These are phyloP conservation scores for Ceryle rudis DNA, from an alignment of 2,797 vertebrate genomes.

Conservation along the genomic window DNA sequence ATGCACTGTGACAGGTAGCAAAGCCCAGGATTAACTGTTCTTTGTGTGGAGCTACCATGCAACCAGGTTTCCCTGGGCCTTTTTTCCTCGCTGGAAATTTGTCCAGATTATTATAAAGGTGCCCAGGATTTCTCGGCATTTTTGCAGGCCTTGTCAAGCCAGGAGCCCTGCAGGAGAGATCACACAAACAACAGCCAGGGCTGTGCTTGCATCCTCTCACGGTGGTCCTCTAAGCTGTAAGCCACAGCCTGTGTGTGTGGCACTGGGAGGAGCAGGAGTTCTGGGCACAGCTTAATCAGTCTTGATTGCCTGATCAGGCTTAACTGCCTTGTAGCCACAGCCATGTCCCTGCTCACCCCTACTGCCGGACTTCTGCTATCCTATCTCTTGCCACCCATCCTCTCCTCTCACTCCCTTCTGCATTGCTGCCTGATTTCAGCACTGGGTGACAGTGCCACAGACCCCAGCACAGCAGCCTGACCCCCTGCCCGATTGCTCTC, in stretches of 20 bases:
- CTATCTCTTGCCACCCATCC: not conserved
- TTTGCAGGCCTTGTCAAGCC: not conserved
- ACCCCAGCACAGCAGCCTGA: not conserved
- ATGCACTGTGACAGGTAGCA: conserved; percentile 31
- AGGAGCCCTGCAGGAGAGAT: not conserved
- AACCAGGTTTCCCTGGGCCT: not conserved
- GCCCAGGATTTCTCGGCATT: not conserved
- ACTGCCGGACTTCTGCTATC: not conserved
- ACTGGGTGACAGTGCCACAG: not conserved
- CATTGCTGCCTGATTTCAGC: not conserved
- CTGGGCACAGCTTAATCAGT: not conserved
- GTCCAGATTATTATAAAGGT: not conserved
- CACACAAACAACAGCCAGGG: not conserved
- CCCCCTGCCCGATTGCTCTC: not conserved
- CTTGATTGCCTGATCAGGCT: not conserved
- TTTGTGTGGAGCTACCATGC: not conserved
- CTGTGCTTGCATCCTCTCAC: not conserved
- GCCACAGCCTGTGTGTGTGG: not conserved
- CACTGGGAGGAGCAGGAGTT: not conserved
- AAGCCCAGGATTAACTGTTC: conserved; percentile 41
- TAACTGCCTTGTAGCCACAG: not conserved
- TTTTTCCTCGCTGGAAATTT: not conserved
- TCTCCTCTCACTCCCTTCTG: not conserved
- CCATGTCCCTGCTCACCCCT: not conserved
- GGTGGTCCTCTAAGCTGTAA: not conserved